Evolutionary conservation across 1,140 invertebrate genomes (phyloP), one percentile per base, ranked within the genome.

Genomic region (Papilio polytes): DNA sequence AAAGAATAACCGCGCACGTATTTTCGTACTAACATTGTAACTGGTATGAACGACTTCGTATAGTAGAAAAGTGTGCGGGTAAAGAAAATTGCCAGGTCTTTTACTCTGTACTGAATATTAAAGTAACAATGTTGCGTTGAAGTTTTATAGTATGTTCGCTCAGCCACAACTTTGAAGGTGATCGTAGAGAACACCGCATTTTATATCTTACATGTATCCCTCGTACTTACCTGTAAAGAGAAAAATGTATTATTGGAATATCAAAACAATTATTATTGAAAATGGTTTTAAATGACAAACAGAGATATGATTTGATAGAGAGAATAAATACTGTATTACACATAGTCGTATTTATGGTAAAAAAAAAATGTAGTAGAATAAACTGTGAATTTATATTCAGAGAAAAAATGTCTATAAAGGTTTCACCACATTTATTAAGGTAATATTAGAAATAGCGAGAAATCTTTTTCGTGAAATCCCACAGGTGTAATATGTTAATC

Each of bases 161-260:
- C 26, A 31, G 63, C 63, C 26, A 31, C 63, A 70, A 70, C 63
- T 70, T 70, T 70, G 63, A 70, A 15, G 63, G 26, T 31, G 12
- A 26, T 63, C 13, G 63, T 70, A 31, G 63, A 70, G 22, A 70
- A 70, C 59, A 63, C 22, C 20, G 59, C 59, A 31, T 31, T 70
- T 70, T 70, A 70, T 70, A 70, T 36, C 63, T 15, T 70, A 26
- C 63, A 70, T 8, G 63, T 31, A 70, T 31, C 15, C 74, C 10
- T 74, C 74, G 9, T 51, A 74, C 74, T 74, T 74, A 74, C 74
- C 74, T 74, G 74, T 74, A 74, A 74, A 74, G 26, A 74, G 74
- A 74, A 48, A 73, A 20, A 44, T 9, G 20, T 44, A 46, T 73
- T 73, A 46, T 73, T 73, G 46, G 7, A 73, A 46, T 44, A 46